Conservation (phyloP, 1,140 invertebrate genomes). For the Panonychus citri region DNA sequence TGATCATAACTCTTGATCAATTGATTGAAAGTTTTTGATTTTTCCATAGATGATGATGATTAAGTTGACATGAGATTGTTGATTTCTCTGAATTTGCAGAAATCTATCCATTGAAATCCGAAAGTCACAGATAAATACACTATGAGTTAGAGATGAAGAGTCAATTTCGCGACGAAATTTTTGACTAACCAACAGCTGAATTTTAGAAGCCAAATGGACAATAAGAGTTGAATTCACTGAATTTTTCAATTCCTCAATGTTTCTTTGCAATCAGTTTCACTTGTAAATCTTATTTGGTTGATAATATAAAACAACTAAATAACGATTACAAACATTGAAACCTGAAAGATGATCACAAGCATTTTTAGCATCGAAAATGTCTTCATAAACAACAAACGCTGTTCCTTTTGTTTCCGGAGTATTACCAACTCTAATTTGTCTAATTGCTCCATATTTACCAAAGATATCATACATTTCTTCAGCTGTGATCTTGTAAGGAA, state of each 20-base stretch:
- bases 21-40: too few relatives aligned
- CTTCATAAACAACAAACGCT: constrained; percentile 97
- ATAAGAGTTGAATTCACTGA: too few relatives aligned
- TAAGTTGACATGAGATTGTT: too few relatives aligned
- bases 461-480: constrained; percentile 99
- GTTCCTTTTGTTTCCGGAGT: constrained; percentile 92
- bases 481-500: constrained; percentile 98
- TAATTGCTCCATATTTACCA: constrained; percentile 96
- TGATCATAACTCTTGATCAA: too few relatives aligned
- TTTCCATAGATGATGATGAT: too few relatives aligned
- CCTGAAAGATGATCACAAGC: constrained; percentile 96
- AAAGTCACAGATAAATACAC: too few relatives aligned
- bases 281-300: constrained; percentile 62
- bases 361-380: constrained; percentile 99
- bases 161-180: too few relatives aligned
- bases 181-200: too few relatives aligned
- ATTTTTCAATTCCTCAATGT: constrained; percentile 81
- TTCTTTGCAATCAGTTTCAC: constrained; percentile 95
- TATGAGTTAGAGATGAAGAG: too few relatives aligned
- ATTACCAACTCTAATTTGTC: constrained; percentile 93
- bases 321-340: constrained; percentile 96
- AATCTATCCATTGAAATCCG: too few relatives aligned
- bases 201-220: too few relatives aligned
- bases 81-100: too few relatives aligned
- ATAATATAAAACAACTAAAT: constrained; percentile 93